Evolutionary conservation across 2,888 invertebrate genomes (phyloP), one percentile per base, ranked within the genome.

Genomic region (Euclidia mi): DNA sequence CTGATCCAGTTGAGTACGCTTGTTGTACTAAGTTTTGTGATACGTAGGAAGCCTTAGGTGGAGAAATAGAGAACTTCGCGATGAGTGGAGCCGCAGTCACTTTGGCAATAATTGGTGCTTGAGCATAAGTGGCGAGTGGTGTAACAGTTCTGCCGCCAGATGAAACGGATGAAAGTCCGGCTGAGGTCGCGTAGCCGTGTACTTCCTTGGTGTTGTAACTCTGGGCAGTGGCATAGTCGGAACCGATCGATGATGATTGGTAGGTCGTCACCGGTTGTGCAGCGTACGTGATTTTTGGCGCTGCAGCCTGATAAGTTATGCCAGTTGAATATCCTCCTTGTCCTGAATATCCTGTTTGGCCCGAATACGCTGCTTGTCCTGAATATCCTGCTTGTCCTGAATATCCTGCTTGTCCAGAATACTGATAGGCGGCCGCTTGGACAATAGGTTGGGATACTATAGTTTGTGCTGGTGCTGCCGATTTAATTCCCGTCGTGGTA

Each of bases 121-220:
- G 94, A 17, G 94, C 94, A 62, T 94, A 95, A 3, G 93, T 92
- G 15, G 89, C 88, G 53, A 79, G 78, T 0, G 94, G 94, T 17
- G 82, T 88, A n/a, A 93, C 85, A 15, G 91, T 92, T 74, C 84
- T 86, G 18, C 76, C 75, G 3, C 82, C 72, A 1, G 89, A 76
- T 2, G 84, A 78, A 25, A 77, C 85, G 17, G 85, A 81, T 2
- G 95, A 95, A 0, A 95, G 88, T 3, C 94, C 95, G 2, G 95
- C 94, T 10, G 95, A 90, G 25, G 95, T 95, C 4, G 94, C 89
- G 56, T 95, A 95, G 64, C 95, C 95, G 56, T 95, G 95, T 12
- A 88, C 88, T 65, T 95, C 95, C 79, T 71, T 94, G 2, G 82
- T 67, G 31, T 71, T 28, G 12, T 69, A 81, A 50, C 71, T 67